Percentiles rank a stretch among this genome's conserved stretches.
Evolutionary conservation across 2,113 vertebrate genomes (phyloP).

Genomic region (Greenwoodochromis staneri): DNA sequence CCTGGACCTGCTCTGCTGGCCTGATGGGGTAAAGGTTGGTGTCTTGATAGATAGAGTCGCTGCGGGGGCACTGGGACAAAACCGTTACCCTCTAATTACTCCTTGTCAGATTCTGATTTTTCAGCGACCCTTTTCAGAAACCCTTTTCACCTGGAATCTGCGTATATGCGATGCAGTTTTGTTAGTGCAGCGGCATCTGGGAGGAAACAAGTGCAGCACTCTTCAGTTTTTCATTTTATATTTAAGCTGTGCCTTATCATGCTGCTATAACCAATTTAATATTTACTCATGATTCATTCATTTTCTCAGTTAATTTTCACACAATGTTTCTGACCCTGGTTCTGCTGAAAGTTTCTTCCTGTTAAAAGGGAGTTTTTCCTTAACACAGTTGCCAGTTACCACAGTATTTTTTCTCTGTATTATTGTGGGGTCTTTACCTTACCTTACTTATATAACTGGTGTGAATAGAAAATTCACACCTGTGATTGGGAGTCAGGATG

Average conservation of each 20-base stretch:
- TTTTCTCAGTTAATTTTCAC: background rate
- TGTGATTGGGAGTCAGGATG: background rate
- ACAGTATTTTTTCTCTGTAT: background rate
- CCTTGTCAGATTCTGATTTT: background rate
- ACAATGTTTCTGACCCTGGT: background rate
- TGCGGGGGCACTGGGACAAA: background rate
- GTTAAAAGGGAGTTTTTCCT: background rate
- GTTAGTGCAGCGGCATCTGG: background rate
- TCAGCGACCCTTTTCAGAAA: background rate
- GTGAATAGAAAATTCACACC: background rate
- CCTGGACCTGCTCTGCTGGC: conserved; percentile 78
- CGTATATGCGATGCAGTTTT: background rate
- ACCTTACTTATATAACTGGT: background rate
- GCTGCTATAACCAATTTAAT: background rate
- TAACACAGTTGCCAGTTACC: background rate
- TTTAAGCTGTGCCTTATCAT: background rate
- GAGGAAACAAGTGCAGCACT: background rate
- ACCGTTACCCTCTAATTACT: background rate
- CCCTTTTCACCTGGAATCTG: background rate
- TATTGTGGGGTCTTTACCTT: background rate
- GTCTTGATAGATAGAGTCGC: background rate
- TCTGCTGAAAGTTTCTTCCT: background rate
- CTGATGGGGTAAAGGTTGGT: conserved; percentile 46
- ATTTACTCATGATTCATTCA: background rate
- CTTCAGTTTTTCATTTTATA: background rate